Evolutionary conservation across 2,113 vertebrate genomes (phyloP), one percentile per base, ranked within the genome.

Genomic region (Corythornis madagascariensis): DNA sequence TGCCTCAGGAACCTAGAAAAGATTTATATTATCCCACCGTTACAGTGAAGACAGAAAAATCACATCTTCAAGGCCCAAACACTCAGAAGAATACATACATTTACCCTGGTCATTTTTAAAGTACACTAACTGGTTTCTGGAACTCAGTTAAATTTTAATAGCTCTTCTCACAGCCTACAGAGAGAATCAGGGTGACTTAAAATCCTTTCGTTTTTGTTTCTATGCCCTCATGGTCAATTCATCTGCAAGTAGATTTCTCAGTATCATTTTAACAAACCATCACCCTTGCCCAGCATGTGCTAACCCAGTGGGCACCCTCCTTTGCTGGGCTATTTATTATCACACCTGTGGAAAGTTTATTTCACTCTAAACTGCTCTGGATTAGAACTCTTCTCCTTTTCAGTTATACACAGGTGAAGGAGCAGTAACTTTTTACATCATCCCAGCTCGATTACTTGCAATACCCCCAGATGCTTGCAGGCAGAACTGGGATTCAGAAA

Each of bases 261-360:
- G 26, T 53, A 1, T 10, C n/a, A 3, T 59, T 66, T 71, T 18
- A 65, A 64, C 16, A 65, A 43, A 42, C 6, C 82, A 83, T 4
- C 28, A 17, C 28, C 17, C 76, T 40, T 57, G 14, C 31, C 53
- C 75, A 79, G 43, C 1, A 0, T 17, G 2, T 0, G 1, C 42
- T 47, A 63, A n/a, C 9, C 15, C 7, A 64, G 16, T 1, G 11
- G 17, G 13, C 35, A 35, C 16, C 13, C 10, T 50, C 20, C 50
- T 55, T 7, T 47, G 8, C 4, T 52, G 29, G 17, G 26, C 47
- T 47, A 28, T 31, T 83, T 64, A 45, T 31, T 64, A 33, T 59
- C 25, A 71, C 0, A 0, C n/a, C 14, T 69, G 56, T 56, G 76
- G 29, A 20, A 52, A n/a, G 9, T 67, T 77, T 75, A 33, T 56